Conservation (phyloP, 1,140 invertebrate genomes). For the Spodoptera frugiperda region DNA sequence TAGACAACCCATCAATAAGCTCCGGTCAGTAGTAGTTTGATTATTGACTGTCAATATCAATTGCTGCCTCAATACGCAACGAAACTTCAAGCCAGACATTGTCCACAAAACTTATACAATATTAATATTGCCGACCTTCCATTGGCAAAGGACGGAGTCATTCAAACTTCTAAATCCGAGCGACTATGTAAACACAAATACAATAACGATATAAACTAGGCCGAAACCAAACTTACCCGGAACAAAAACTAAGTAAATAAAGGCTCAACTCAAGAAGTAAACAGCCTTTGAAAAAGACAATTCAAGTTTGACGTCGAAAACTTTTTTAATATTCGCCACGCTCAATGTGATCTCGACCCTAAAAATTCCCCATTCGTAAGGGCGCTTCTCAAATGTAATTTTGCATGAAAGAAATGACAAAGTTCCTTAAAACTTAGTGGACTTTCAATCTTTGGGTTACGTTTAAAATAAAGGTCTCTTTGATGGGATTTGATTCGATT, state of each 20-base stretch:
- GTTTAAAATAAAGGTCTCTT: conserved; percentile 47
- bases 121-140: background rate
- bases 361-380: conserved; percentile 72
- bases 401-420: conserved; percentile 77
- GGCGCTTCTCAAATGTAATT: conserved; percentile 71
- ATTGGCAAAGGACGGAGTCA: background rate
- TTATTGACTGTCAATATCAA: no score
- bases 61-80: no score
- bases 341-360: conserved; percentile 75
- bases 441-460: conserved; percentile 57
- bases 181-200: conserved; percentile 38
- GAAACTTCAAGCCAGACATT: background rate
- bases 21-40: no score
- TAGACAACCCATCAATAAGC: no score
- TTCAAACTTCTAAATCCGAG: conserved; percentile 20
- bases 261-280: conserved; percentile 61
- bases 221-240: conserved; percentile 41
- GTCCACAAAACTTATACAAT: conserved; percentile 4
- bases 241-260: conserved; percentile 65
- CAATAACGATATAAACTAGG: conserved; percentile 43
- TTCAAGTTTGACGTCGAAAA: conserved; percentile 77
- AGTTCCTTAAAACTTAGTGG: conserved; percentile 66
- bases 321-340: conserved; percentile 84
- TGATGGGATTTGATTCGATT: conserved; percentile 39
- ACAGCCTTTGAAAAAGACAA: conserved; percentile 81